Base-by-base conservation (phyloP, 2,797 vertebrate species). In the Ceryle rudis region DNA sequence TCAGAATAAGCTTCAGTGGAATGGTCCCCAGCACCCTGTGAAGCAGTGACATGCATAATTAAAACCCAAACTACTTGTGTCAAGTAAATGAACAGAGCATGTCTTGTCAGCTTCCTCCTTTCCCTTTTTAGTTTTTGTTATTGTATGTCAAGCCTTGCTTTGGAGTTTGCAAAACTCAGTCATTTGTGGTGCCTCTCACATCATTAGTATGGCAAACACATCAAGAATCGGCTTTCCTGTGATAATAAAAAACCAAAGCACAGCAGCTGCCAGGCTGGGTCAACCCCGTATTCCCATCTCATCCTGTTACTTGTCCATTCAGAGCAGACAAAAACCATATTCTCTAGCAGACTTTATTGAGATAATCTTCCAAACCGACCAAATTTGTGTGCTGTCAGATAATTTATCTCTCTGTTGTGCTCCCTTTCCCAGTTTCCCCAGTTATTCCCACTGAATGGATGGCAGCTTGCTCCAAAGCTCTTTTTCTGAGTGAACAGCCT, bases 21-120 rank as follows among this genome's bases (percentile, higher is more conserved):
- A 89, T 2, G 3, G 72, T 85, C 90, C 88, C 71, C 65, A 80
- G 83, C 88, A 94, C 79, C 71, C 93, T 82, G 37, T 74, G 78
- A 94, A 82, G 71, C 81, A 66, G 86, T 74, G 25, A 69, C 78
- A 95, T 95, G 93, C 94, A 72, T 95, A 95, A 95, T 97, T 97
- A 95, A 95, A 96, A 95, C 54, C 26, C 78, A 92, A 95, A 95
- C 72, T 87, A 75, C 46, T 97, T 7, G 0, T 92, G 78, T 93
- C 91, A 92, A 85, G 75, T 82, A 80, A 92, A 93, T 69, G 92
- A 96, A 90, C 60, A 93, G 81, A 92, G 81, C 67, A 16, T 80
- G 37, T 86, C 90, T 94, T 89, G 81, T 91, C 89, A 81, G 74
- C 81, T 92, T 90, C 62, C 66, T 94, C 75, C 84, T 87, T 89